Conservation (phyloP, 2,888 invertebrate genomes). For the Volucella zonaria region DNA sequence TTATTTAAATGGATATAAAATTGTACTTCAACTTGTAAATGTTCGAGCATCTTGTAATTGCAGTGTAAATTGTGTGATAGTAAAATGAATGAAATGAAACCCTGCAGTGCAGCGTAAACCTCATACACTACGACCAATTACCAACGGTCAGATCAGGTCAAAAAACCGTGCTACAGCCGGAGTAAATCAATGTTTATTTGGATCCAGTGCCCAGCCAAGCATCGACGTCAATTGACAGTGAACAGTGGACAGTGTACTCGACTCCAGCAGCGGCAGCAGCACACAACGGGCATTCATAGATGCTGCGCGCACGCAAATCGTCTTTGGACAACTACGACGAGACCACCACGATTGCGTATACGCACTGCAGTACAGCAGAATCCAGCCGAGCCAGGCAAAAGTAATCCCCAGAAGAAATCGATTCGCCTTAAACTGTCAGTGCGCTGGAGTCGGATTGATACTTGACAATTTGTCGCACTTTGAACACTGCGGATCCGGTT, state of each 20-base stretch:
- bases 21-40: too few species aligned
- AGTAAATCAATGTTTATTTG: constrained; percentile 56
- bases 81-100: too few species aligned
- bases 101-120: too few species aligned
- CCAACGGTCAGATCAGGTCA: neutral
- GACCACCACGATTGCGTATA: constrained; percentile 54
- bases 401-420: constrained; percentile 27
- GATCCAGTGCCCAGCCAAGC: constrained; percentile 30
- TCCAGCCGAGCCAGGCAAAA: neutral
- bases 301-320: constrained; percentile 49
- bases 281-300: constrained; percentile 16
- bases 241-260: neutral
- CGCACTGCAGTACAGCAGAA: constrained; percentile 1
- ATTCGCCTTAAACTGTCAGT: constrained; percentile 29
- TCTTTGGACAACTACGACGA: neutral
- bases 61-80: too few species aligned
- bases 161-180: constrained; percentile 20
- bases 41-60: too few species aligned
- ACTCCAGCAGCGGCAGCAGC: neutral
- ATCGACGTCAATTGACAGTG: constrained; percentile 27
- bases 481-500: constrained; percentile 43
- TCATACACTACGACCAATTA: constrained; percentile 5
- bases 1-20: too few species aligned
- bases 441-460: constrained; percentile 32
- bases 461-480: constrained; percentile 60